Evolutionary conservation across 2,888 invertebrate genomes (phyloP).

Genomic region (Chloromyia formosa): DNA sequence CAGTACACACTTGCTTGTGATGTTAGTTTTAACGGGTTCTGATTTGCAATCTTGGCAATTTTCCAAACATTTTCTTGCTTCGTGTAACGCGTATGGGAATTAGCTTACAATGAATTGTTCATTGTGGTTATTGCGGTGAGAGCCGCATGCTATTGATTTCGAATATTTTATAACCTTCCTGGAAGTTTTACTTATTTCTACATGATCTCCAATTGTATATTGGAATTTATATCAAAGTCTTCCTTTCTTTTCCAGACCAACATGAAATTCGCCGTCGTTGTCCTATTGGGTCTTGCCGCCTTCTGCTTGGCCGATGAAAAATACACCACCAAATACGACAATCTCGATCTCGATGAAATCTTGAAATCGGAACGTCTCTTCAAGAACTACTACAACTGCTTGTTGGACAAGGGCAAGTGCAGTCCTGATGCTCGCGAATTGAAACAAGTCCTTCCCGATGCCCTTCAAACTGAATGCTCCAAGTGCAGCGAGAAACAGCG

Average conservation of each 20-base stretch:
- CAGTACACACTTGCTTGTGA: too few species aligned
- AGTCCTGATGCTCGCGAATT: conserved; percentile 75
- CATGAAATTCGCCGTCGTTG: conserved; percentile 36
- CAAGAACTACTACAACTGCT: conserved; percentile 61
- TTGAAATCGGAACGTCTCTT: conserved; percentile 30
- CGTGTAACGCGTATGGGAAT: too few species aligned
- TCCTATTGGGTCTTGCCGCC: conserved; percentile 22
- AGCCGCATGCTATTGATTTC: too few species aligned
- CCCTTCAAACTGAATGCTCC: conserved; percentile 71
- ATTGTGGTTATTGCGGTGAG: too few species aligned
- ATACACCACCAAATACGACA: conserved; percentile 39
- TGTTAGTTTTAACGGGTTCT: too few species aligned
- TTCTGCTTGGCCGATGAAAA: conserved; percentile 20
- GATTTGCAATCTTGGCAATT: too few species aligned
- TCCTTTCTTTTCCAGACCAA: conserved; percentile 2
- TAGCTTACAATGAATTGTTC: too few species aligned
- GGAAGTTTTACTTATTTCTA: too few species aligned
- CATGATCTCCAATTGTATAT: too few species aligned
- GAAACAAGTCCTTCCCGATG: conserved; percentile 78
- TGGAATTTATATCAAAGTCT: too few species aligned
- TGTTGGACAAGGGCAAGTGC: conserved; percentile 72
- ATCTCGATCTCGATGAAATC: conserved; percentile 35
- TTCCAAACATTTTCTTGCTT: too few species aligned
- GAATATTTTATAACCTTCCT: too few species aligned
- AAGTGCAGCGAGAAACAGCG: conserved; percentile 76